A percentile compares a stretch with the other conserved stretches of the same genome.
Conservation (phyloP, 2,888 invertebrate genomes). For the Proisotoma minuta region DNA sequence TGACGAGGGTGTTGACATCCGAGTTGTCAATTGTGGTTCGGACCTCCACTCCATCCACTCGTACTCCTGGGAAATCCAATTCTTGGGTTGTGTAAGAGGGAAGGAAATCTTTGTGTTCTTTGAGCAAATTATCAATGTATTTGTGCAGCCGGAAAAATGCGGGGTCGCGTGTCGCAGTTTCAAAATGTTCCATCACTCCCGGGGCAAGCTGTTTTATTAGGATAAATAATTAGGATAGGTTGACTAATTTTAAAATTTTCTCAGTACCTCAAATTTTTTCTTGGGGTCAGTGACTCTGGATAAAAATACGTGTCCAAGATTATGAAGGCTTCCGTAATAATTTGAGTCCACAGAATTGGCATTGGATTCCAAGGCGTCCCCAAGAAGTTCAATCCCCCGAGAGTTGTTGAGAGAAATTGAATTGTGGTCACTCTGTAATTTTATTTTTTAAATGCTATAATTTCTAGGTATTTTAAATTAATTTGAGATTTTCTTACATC, state of each 20-base stretch:
- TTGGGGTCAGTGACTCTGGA: constrained; percentile 48
- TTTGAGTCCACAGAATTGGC: constrained; percentile 38
- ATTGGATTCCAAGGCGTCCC: constrained; percentile 43
- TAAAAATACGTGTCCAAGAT: constrained; percentile 48
- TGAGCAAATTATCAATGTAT: constrained; percentile 49
- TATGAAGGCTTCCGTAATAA: constrained; percentile 49
- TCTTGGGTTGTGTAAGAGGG: constrained; percentile 48
- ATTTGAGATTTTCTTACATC: too few relatives aligned
- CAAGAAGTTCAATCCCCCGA: constrained; percentile 43
- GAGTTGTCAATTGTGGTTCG: constrained; percentile 39
- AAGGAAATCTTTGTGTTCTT: constrained; percentile 48
- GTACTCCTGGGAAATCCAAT: constrained; percentile 34
- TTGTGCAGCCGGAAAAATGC: constrained; percentile 49
- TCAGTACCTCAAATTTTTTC: constrained; percentile 46
- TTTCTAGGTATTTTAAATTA: neutral
- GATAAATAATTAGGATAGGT: neutral
- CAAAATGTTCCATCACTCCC: constrained; percentile 49
- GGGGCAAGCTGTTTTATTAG: constrained; percentile 32
- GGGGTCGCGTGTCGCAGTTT: constrained; percentile 49
- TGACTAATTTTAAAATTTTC: neutral
- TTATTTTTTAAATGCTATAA: neutral
- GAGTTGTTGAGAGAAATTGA: constrained; percentile 13
- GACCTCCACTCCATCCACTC: constrained; percentile 32
- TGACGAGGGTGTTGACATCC: constrained; percentile 35
- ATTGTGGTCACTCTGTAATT: neutral